phyloP scores from a whole-genome alignment of 2,888 invertebrate genomes.

The Pyrgus malvae region DNA sequence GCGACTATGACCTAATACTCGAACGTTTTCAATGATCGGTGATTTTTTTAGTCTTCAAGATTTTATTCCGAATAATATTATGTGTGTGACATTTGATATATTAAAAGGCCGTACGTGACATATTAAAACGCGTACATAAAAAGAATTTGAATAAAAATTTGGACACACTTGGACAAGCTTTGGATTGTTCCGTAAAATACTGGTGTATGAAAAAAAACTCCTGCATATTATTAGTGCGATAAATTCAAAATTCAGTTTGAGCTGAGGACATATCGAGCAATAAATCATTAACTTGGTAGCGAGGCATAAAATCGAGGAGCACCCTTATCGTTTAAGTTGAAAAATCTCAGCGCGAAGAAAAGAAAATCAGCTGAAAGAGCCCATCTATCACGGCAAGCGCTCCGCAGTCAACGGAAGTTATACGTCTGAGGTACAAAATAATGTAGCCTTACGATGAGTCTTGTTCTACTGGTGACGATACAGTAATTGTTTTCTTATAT shows the following conservation, averaged over 20 bases:
- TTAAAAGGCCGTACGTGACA: no score
- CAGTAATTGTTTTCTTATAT: background rate
- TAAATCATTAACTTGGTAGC: constrained; percentile 62
- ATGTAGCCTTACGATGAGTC: constrained; percentile 42
- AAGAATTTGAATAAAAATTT: no score
- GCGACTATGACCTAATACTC: no score
- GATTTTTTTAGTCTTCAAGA: no score
- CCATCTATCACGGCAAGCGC: constrained; percentile 65
- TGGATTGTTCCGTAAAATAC: no score
- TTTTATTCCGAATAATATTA: no score
- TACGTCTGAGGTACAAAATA: constrained; percentile 62
- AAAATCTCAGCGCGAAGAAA: constrained; percentile 65
- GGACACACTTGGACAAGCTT: no score
- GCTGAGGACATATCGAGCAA: constrained; percentile 35
- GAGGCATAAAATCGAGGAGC: constrained; percentile 52
- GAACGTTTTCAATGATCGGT: no score
- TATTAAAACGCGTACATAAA: no score
- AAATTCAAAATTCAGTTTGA: constrained; percentile 16
- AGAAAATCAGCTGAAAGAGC: constrained; percentile 60
- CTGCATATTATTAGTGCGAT: constrained; percentile 11
- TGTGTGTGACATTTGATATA: no score
- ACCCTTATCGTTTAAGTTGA: constrained; percentile 70
- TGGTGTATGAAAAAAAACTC: background rate
- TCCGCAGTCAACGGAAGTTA: constrained; percentile 56
- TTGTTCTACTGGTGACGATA: background rate